phyloP scores from a whole-genome alignment of 30 jellyfish, hydroid and myxozoan genomes.

The Nemopilema nomurai region DNA sequence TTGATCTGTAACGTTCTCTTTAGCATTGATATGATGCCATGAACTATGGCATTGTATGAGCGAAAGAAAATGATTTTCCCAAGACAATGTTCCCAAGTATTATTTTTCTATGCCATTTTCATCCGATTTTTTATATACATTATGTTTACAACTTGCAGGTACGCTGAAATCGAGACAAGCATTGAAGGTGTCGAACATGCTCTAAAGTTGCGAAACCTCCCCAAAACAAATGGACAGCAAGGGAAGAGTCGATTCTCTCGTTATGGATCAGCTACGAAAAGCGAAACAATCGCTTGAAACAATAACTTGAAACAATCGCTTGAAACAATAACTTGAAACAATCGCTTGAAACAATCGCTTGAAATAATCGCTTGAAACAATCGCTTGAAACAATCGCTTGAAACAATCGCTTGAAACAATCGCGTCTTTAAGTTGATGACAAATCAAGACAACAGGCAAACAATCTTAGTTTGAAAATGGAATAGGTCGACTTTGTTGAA shows the following conservation, averaged over 20 bases:
- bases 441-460: slow-evolving; percentile 11
- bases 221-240: slow-evolving; percentile 45
- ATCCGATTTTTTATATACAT: neutral
- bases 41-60: neutral
- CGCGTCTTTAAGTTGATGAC: slow-evolving; percentile 6
- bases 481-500: slow-evolving; percentile 13
- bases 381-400: too few relatives aligned
- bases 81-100: slow-evolving; percentile 2
- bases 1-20: neutral
- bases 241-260: slow-evolving; percentile 35
- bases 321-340: too few relatives aligned
- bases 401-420: slow-evolving; percentile 7
- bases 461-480: slow-evolving; percentile 15
- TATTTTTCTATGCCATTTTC: neutral
- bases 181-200: slow-evolving; percentile 20
- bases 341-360: slow-evolving; percentile 13
- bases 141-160: slow-evolving; percentile 1
- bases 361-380: slow-evolving; percentile 7
- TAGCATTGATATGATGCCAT: neutral
- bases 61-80: neutral
- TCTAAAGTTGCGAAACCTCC: slow-evolving; percentile 24
- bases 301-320: slow-evolving; percentile 15
- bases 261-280: slow-evolving; percentile 19
- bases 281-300: too few relatives aligned
- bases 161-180: slow-evolving; percentile 11